These are phyloP conservation scores for Buphagus erythrorhynchus DNA, from an alignment of 2,797 vertebrate species.

Conservation along the genomic window DNA sequence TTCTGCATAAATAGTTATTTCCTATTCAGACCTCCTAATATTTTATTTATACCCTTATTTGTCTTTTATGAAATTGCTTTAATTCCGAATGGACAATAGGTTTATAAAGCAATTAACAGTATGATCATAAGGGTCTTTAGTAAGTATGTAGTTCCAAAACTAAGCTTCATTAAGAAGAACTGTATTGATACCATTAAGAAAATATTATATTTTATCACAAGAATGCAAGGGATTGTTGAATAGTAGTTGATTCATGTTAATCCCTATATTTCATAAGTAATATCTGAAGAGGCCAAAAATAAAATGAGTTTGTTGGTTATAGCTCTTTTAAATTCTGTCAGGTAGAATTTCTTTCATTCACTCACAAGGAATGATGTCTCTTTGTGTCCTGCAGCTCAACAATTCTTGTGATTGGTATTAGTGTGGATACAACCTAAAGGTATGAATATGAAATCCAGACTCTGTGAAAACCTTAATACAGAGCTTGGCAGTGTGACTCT, in stretches of 20 bases:
- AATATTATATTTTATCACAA: not conserved
- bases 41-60: constrained; percentile 64
- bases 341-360: not conserved
- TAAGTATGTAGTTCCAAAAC: not conserved
- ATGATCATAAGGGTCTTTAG: not conserved
- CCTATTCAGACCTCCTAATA: constrained; percentile 13
- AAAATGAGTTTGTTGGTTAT: not conserved
- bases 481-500: not conserved
- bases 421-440: not conserved
- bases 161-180: not conserved
- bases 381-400: not conserved
- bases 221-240: not conserved
- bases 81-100: not conserved
- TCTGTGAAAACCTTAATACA: not conserved
- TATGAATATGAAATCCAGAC: not conserved
- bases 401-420: not conserved
- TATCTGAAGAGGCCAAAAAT: not conserved
- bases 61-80: constrained; percentile 37
- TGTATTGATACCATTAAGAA: not conserved
- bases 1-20: constrained; percentile 36
- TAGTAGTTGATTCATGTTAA: not conserved
- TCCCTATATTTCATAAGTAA: not conserved
- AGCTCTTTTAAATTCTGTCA: not conserved
- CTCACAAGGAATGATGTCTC: not conserved
- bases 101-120: constrained; percentile 53